These are phyloP conservation scores for Varanus komodoensis DNA, from an alignment of 2,113 vertebrate species.

Conservation along the genomic window DNA sequence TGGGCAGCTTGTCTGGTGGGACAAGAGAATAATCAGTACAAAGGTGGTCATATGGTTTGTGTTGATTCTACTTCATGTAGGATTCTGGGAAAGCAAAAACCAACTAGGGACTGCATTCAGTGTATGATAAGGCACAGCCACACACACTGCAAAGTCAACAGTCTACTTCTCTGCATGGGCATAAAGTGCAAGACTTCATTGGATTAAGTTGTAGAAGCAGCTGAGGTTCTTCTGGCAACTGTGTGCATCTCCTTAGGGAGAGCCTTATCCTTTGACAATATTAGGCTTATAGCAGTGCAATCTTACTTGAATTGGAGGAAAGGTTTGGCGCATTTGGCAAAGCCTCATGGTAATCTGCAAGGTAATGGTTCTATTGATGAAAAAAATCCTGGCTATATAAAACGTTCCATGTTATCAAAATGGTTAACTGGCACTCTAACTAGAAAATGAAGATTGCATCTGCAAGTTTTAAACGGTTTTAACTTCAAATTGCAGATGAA, in stretches of 20 bases:
- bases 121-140: too few relatives aligned
- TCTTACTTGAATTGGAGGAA: constrained; percentile 38
- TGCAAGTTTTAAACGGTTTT: neutral
- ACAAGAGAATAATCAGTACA: neutral
- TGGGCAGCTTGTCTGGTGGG: neutral
- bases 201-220: neutral
- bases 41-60: neutral
- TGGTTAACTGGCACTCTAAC: neutral
- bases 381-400: constrained; percentile 45
- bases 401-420: constrained; percentile 35
- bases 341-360: constrained; percentile 16
- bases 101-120: neutral
- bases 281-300: constrained; percentile 37
- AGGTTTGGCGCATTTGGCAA: constrained; percentile 12
- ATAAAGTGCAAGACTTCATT: neutral
- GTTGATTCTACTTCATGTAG: neutral
- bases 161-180: neutral
- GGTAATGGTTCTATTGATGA: constrained; percentile 56
- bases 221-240: neutral
- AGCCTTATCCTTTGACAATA: neutral
- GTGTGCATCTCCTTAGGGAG: neutral
- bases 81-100: neutral
- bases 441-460: neutral
- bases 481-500: too few relatives aligned
- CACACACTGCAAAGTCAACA: neutral